Evolutionary conservation across 2,888 invertebrate genomes (phyloP), one percentile per base, ranked within the genome.

Genomic region (Anthophora plumipes): DNA sequence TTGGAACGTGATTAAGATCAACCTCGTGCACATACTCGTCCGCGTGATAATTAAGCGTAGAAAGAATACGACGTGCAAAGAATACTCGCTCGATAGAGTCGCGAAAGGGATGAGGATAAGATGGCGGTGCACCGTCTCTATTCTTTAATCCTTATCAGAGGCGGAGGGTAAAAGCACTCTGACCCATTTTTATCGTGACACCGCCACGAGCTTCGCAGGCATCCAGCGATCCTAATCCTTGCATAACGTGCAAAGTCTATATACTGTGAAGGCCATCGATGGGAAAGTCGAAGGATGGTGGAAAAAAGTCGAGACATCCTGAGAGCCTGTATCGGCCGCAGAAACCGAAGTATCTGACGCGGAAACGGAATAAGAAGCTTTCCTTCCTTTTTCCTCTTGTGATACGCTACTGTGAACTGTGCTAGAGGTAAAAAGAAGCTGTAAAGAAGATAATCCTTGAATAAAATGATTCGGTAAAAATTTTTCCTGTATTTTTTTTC

Each of bases 141-240:
- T 80, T 82, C 77, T 85, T 77, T 87, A 86, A 86, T 87, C 86
- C 81, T 66, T 55, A 66, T 68, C 80, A 77, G 61, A 59, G 71
- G 63, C 73, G 52, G n/a, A 17, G 69, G 77, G 71, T 87, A 85
- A 86, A 85, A 87, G 83, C 85, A 80, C 77, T 77, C 68, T 73
- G 83, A 86, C 81, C 85, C 76, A 83, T 87, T 87, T 86, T 85
- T 85, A 85, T 81, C 78, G 25, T 63, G 55, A 46, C 50, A 66
- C 57, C 20, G n/a, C 37, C 31, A 55, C 52, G 64, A 68, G 57
- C 43, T 31, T 46, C 46, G 41, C 11, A 52, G 54, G 52, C 70
- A 83, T 83, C 59, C 41, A 50, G 52, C 25, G 73, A 76, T 66
- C 78, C 83, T 86, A 87, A 86, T 87, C 86, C 85, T 85, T 78